Conservation (phyloP, 2,797 vertebrate species). For the Fistularia commersonii region DNA sequence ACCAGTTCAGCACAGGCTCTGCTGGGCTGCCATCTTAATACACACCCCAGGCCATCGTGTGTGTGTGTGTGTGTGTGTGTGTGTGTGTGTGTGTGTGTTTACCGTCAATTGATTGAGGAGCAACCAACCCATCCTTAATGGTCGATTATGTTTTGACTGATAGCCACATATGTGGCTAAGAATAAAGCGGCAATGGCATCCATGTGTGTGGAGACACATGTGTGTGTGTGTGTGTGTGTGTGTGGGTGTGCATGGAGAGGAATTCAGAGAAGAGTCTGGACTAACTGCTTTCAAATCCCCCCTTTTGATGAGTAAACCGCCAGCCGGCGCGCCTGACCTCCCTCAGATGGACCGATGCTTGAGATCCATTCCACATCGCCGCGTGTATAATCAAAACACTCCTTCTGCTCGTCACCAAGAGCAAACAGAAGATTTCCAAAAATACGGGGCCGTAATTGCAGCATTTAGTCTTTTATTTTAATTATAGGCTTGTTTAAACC, state of each 20-base stretch:
- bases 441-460: constrained; percentile 18
- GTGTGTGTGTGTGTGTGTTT: constrained; percentile 1
- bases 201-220: constrained; percentile 27
- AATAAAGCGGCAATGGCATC: constrained; percentile 49
- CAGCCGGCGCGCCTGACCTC: too few relatives aligned
- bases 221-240: constrained; percentile 7
- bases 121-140: constrained; percentile 31
- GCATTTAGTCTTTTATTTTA: constrained; percentile 11
- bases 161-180: constrained; percentile 56
- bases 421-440: not conserved
- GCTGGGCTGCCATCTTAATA: constrained; percentile 1
- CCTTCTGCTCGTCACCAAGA: too few relatives aligned
- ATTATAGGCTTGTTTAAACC: constrained; percentile 20
- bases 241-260: not conserved
- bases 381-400: too few relatives aligned
- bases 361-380: too few relatives aligned
- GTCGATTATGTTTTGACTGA: constrained; percentile 57
- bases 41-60: not conserved
- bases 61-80: too few relatives aligned
- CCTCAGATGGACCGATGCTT: too few relatives aligned
- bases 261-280: not conserved
- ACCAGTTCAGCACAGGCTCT: not conserved
- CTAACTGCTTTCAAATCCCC: too few relatives aligned
- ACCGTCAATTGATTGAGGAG: constrained; percentile 20
- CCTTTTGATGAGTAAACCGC: too few relatives aligned